A percentile compares a stretch with the other conserved stretches of the same genome.
These are phyloP conservation scores for Homalodisca vitripennis DNA, from an alignment of 1,140 invertebrate species.

Conservation along the genomic window DNA sequence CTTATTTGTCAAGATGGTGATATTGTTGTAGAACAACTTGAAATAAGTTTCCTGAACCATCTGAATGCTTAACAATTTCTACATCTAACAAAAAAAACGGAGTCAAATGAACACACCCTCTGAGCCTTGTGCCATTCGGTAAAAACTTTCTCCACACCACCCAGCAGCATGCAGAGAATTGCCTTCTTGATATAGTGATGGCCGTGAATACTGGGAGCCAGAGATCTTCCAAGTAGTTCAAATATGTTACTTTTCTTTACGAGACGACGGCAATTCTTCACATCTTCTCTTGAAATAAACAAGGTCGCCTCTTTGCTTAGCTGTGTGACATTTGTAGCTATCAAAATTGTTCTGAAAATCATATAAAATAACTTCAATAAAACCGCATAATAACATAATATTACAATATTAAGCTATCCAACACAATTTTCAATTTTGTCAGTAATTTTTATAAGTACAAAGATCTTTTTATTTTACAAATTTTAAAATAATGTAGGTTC, in stretches of 20 bases:
- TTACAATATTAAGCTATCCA: no score
- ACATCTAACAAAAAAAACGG: background rate
- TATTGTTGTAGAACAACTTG: no score
- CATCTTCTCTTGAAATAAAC: conserved; percentile 84
- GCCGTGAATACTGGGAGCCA: conserved; percentile 98
- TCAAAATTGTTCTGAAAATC: conserved; percentile 78
- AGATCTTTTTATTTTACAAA: no score
- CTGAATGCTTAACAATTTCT: background rate
- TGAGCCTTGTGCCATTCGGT: conserved; percentile 91
- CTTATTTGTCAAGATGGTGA: no score
- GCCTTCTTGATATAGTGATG: conserved; percentile 97
- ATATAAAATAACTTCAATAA: no score
- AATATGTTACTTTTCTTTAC: conserved; percentile 84
- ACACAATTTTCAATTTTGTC: no score
- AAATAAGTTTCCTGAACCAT: no score
- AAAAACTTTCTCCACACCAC: conserved; percentile 95
- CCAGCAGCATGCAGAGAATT: conserved; percentile 91
- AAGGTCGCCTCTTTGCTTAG: conserved; percentile 86
- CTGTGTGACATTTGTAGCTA: conserved; percentile 90
- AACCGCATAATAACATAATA: no score
- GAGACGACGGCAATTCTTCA: conserved; percentile 87
- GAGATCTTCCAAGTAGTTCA: conserved; percentile 84
- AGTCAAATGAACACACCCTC: conserved; percentile 65
- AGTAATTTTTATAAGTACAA: no score
- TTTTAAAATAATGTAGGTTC: no score